Evolutionary conservation across 2,797 vertebrate genomes (phyloP), one percentile per base, ranked within the genome.

Genomic region (Triplophysa yarkandensis): DNA sequence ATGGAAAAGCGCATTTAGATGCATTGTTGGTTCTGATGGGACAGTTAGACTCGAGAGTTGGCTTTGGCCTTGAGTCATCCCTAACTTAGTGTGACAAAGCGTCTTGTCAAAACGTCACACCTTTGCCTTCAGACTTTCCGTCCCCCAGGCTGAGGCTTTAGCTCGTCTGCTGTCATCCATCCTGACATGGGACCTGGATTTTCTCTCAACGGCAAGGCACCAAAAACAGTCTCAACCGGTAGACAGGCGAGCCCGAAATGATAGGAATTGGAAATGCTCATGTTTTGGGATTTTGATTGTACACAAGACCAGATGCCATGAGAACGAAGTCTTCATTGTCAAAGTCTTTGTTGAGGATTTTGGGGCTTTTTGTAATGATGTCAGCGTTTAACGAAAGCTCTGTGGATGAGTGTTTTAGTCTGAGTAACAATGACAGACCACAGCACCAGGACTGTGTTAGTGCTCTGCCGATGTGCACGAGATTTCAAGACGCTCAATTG

Each of bases 61-160:
- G 48, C 46, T 27, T 23, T 68, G 48, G 62, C 74, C 57, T 39
- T 63, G 78, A 68, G 69, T 65, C 60, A 46, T 50, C 28, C 7
- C 43, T 55, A 34, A 64, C 60, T 74, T 65, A 73, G 65, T 70
- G 54, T 58, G 70, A 77, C 79, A 73, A 70, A 65, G 52, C 43
- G 25, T 34, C 70, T 71, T 74, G 73, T 80, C 76, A 76, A 71
- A 79, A 76, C 68, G 57, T 67, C 65, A 77, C 60, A 71, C 60
- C 68, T 69, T 34, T 67, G 76, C 69, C 69, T 73, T n/a, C 21
- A 72, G 65, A 74, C 48, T 21, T 55, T 43, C 19, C 13, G 21
- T 78, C 76, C 77, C 78, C 46, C 23, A 58, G 71, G 52, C 58
- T 54, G 17, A 64, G 73, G 64, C 71, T 64, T 79, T 36, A 66